Base-by-base conservation (phyloP, 2,888 invertebrate genomes). In the Mystacides longicornis region DNA sequence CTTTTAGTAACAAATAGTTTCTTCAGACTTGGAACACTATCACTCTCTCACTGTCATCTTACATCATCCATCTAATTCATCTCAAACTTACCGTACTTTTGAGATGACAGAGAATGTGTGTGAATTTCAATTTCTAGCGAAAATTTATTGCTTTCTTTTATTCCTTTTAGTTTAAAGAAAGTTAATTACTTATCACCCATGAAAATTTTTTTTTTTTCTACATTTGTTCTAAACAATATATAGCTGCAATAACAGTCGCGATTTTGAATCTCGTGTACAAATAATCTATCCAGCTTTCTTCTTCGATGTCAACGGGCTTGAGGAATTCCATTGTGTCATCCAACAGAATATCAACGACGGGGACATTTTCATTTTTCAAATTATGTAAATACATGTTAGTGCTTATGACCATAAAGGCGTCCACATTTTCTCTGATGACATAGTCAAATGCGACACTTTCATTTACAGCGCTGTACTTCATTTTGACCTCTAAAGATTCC, bases 141-240 rank as follows among this genome's bases (percentile, higher is more conserved):
- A n/a, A n/a, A n/a, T n/a, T n/a, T n/a, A n/a, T n/a, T n/a, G n/a
- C n/a, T n/a, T n/a, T n/a, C n/a, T n/a, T n/a, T n/a, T n/a, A n/a
- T n/a, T n/a, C n/a, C n/a, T n/a, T n/a, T n/a, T n/a, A 31, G 11
- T 11, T 31, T 31, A 11, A 31, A 31, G 11, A 31, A 7, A 11
- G 31, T 31, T 31, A 31, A n/a, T n/a, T 43, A 14, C 43, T n/a
- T 9, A 11, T 43, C 16, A 43, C 18, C 18, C 5, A 7, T 9
- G 5, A 43, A 43, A 5, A 43, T 16, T 43, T 7, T 43, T 33
- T 50, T 16, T 19, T 31, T 1, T 14, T 33, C 55, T 43, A 60
- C 20, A 60, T 31, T 53, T 58, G 58, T 51, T 60, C 60, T 16
- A 60, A 52, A 22, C 56, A 51, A 33, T 60, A 60, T 48, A 60